phyloP scores from a whole-genome alignment of 2,888 invertebrate species.

The Temnothorax ravouxi region DNA sequence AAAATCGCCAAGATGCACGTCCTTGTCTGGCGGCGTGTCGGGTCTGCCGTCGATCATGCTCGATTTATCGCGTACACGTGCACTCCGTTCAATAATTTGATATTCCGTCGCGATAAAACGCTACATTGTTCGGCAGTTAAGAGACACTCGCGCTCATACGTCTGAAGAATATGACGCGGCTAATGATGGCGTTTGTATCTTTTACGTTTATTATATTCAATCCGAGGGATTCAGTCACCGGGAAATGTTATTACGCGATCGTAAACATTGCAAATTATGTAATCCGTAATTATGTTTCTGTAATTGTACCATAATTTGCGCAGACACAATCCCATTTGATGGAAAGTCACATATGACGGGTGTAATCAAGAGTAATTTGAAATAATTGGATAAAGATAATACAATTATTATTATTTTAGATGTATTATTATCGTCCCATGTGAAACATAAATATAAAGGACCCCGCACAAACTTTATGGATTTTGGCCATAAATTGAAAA shows the following conservation, averaged over 20 bases:
- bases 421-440: background rate
- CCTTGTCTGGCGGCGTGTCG: background rate
- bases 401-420: background rate
- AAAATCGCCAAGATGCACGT: background rate
- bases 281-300: background rate
- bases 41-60: background rate
- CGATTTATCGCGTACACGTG: conserved; percentile 12
- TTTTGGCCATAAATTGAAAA: too few relatives aligned
- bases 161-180: background rate
- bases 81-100: conserved; percentile 8
- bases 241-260: background rate
- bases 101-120: conserved; percentile 8
- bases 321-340: background rate
- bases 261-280: background rate
- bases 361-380: background rate
- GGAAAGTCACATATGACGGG: background rate
- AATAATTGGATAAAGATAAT: background rate
- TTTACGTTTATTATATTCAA: background rate
- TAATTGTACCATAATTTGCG: background rate
- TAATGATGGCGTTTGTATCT: background rate
- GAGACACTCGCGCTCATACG: background rate
- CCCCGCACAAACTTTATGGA: too few relatives aligned
- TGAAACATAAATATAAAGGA: too few relatives aligned
- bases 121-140: background rate
- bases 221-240: background rate